Percentiles rank a stretch among this genome's conserved stretches.
Evolutionary conservation across 2,797 vertebrate species (phyloP).

Genomic region (Siniperca obscura): DNA sequence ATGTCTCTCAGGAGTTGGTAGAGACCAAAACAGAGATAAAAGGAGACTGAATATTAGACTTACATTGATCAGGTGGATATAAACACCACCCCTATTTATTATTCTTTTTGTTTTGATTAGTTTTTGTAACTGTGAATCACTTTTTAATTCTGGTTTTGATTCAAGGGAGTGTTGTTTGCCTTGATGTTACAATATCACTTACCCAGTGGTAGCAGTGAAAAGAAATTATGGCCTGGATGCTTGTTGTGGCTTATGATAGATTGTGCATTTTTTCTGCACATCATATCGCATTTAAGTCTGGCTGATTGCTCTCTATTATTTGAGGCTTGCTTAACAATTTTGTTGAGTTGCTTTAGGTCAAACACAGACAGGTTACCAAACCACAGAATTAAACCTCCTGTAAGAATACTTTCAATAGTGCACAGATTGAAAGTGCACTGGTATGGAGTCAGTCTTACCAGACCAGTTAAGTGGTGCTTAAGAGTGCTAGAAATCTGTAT

Average conservation of each 20-base stretch:
- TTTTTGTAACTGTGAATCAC: no score
- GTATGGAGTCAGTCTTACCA: neutral
- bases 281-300: neutral
- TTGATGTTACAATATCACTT: neutral
- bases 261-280: neutral
- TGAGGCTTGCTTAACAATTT: neutral
- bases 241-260: neutral
- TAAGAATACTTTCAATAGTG: neutral
- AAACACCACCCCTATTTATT: no score
- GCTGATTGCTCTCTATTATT: neutral
- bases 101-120: no score
- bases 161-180: neutral
- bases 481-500: neutral
- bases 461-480: neutral
- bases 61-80: neutral
- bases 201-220: neutral
- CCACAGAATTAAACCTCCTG: neutral
- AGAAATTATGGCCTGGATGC: neutral
- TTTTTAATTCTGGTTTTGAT: neutral
- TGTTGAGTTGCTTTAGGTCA: neutral
- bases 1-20: neutral
- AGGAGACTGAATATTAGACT: neutral
- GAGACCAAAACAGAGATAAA: slow-evolving; percentile 7
- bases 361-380: neutral
- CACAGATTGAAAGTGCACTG: neutral